Conservation (phyloP, 2,797 vertebrate genomes). For the Sebastolobus alascanus region DNA sequence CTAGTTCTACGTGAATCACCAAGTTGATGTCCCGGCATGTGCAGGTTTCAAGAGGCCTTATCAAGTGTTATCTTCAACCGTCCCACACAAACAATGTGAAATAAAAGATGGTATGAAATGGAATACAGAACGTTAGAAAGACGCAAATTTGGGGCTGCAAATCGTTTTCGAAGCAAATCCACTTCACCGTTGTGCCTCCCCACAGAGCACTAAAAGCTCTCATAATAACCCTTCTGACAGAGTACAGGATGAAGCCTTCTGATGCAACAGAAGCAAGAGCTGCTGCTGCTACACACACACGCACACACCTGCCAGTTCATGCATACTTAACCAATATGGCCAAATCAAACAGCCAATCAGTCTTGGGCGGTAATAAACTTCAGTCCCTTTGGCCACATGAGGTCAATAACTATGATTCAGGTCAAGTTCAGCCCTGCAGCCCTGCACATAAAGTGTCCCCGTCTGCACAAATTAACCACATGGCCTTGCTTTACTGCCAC, state of each 20-base stretch:
- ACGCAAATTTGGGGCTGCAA: not conserved
- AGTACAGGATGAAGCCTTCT: slow-evolving; percentile 14
- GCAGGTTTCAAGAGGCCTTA: not conserved
- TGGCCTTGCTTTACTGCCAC: not conserved
- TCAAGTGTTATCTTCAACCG: not conserved
- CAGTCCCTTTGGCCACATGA: slow-evolving; percentile 20
- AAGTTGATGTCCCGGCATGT: not conserved
- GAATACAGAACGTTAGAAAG: not conserved
- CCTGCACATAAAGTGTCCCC: not conserved
- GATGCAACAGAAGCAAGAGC: slow-evolving; percentile 9
- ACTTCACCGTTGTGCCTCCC: slow-evolving; percentile 34
- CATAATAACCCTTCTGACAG: slow-evolving; percentile 32
- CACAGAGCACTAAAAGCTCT: slow-evolving; percentile 29
- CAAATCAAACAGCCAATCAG: slow-evolving; percentile 30
- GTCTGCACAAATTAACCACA: slow-evolving; percentile 28
- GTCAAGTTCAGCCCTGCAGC: slow-evolving; percentile 13
- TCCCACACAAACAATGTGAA: not conserved
- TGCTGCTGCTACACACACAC: not conserved
- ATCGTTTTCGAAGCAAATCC: slow-evolving; percentile 38
- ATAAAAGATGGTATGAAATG: not conserved
- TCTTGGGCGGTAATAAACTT: slow-evolving; percentile 22
- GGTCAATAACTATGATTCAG: slow-evolving; percentile 38
- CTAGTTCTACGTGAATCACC: not conserved
- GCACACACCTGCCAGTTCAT: slow-evolving; percentile 22
- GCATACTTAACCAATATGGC: slow-evolving; percentile 50